Evolutionary conservation across 2,113 vertebrate species (phyloP).

Genomic region (Clinocottus analis): DNA sequence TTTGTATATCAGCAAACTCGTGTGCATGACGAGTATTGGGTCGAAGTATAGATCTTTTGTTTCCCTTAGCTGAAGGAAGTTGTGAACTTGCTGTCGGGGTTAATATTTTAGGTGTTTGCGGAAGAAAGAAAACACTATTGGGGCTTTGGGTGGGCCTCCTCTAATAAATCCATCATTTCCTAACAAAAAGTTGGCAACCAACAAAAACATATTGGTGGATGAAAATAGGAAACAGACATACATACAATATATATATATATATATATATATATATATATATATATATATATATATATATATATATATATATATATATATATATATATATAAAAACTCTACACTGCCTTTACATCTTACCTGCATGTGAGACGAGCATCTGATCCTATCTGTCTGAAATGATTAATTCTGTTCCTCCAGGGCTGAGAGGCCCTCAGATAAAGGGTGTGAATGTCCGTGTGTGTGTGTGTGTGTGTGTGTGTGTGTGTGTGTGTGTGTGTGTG

Average conservation of each 20-base stretch:
- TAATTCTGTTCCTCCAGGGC: conserved; percentile 54
- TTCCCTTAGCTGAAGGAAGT: background rate
- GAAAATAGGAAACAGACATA: background rate
- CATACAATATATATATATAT: background rate
- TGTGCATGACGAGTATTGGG: background rate
- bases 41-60: background rate
- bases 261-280: no score
- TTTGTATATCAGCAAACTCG: background rate
- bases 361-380: conserved; percentile 33
- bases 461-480: conserved; percentile 27
- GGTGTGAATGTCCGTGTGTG: conserved; percentile 12
- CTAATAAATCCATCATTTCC: background rate
- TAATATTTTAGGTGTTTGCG: conserved; percentile 14
- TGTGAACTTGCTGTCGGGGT: background rate
- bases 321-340: background rate
- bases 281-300: no score
- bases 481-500: conserved; percentile 14
- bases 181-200: background rate
- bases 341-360: conserved; percentile 3
- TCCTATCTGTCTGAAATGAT: conserved; percentile 66
- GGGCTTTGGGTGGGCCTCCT: background rate
- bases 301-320: conserved; percentile 6
- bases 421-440: conserved; percentile 45
- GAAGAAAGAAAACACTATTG: background rate
- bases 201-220: background rate